Base-by-base conservation (phyloP, 2,888 invertebrate species). In the Mythimna impura region DNA sequence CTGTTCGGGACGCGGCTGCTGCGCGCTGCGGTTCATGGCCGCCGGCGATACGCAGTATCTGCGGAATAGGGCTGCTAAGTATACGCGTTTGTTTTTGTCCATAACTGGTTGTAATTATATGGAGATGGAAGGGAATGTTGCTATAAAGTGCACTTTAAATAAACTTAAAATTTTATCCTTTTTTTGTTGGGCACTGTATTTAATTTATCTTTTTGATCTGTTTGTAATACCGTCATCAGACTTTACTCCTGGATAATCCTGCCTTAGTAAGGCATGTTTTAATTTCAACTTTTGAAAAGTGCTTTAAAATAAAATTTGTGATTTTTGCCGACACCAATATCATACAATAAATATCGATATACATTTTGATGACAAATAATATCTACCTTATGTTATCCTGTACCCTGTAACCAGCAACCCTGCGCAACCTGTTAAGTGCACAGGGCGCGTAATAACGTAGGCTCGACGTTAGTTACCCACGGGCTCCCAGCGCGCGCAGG, bases 21-120 rank as follows among this genome's bases (percentile, higher is more conserved):
- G 89, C 92, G 88, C 93, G 94, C 94, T 93, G 93, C 93, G 93
- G 95, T 95, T 95, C 96, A 95, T 93, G 96, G 95, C 96, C 96
- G 93, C 92, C 83, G 94, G 95, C 94, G 92, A 92, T 94, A 93
- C 95, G 92, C 93, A 91, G 91, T 93, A 93, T 93, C 93, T 92
- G 90, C 80, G 36, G 84, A 81, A 82, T 86, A 86, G 86, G 87
- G 86, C 70, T 86, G 87, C 87, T 81, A 83, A 84, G 82, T 82
- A 81, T 85, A 81, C 72, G 67, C 77, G 79, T 74, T 71, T 79
- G 73, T 81, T 79, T 85, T 84, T 85, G 83, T 80, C 78, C 74
- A 82, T 82, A 78, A 84, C 73, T 82, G 69, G 70, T 61, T 83
- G 75, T 76, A 86, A 86, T 85, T 86, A 83, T 76, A 76, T 78